Evolutionary conservation across 1,140 invertebrate genomes (phyloP), one percentile per base, ranked within the genome.

Genomic region (Drosophila aff.): DNA sequence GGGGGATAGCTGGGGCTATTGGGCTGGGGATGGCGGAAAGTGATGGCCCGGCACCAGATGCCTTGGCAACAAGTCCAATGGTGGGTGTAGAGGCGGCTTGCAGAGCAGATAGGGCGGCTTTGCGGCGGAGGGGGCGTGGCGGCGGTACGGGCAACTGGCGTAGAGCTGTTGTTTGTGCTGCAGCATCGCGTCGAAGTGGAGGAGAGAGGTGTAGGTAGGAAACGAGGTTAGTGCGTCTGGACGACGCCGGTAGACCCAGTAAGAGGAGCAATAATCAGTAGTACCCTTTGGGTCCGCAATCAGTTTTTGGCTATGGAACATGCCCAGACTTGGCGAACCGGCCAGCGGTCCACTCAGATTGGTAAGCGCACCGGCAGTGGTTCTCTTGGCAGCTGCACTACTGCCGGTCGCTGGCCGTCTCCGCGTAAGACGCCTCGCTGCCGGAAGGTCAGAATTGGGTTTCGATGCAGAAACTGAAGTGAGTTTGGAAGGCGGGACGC

Each of bases 201-300:
- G 60, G 44, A 73, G 43, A 55, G 77, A 80, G 36, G 55, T 80
- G 52, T 80, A 80, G 69, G 55, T 52, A 58, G 57, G 63, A 85
- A 82, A 76, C 26, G 53, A 82, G 38, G 68, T 82, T 76, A 82
- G 53, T 79, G 67, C 75, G 44, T 28, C 61, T 52, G 65, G 58
- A 41, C 64, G 73, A 62, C 64, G 58, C 46, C 76, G 64, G 69
- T 47, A 49, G 18, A 62, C 41, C 41, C 58, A 50, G 44, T 71
- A 62, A 50, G 61, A 61, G 28, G 61, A 61, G 40, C 28, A 63
- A 55, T 57, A 63, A 55, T 57, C 49, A 62, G 33, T 86, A 62
- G 53, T 86, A 87, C 83, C 82, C 76, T 86, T 86, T 61, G 31
- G 18, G 3, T 59, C 11, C 23, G 67, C n/a, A 33, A 33, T 62